phyloP scores from a whole-genome alignment of 1,140 invertebrate species.

The Achroia grisella region DNA sequence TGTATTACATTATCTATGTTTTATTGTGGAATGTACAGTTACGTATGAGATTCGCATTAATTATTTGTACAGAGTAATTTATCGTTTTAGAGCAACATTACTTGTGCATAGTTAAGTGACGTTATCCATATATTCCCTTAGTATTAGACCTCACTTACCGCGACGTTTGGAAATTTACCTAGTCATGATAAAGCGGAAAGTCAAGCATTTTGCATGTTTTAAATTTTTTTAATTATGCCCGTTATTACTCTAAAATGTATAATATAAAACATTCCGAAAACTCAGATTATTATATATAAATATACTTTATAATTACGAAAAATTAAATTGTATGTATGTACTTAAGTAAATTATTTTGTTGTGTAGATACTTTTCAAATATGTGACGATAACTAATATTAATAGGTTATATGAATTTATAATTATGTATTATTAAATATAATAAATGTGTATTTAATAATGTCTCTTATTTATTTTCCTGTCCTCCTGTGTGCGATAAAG shows the following conservation, averaged over 20 bases:
- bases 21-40: constrained; percentile 63
- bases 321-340: constrained; percentile 10
- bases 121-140: not conserved
- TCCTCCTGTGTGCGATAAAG: too few relatives aligned
- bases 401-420: constrained; percentile 15
- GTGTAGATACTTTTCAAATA: constrained; percentile 18
- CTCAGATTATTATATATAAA: not conserved
- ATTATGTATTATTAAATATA: constrained; percentile 18
- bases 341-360: constrained; percentile 44
- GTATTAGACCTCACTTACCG: constrained; percentile 15
- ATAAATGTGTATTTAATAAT: constrained; percentile 4
- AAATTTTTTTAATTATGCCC: too few relatives aligned
- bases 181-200: constrained; percentile 15
- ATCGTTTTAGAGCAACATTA: not conserved
- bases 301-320: too few relatives aligned
- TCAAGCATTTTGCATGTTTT: too few relatives aligned
- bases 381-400: constrained; percentile 16
- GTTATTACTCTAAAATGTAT: too few relatives aligned
- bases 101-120: too few relatives aligned
- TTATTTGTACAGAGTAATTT: constrained; percentile 50
- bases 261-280: constrained; percentile 5
- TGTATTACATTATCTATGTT: constrained; percentile 11
- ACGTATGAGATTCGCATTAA: constrained; percentile 64
- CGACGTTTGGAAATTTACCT: constrained; percentile 19
- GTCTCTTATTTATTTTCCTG: constrained; percentile 1